Evolutionary conservation across 64 coral and sea anemone genomes (phyloP).

Genomic region (Dendrophyllia cribrosa): DNA sequence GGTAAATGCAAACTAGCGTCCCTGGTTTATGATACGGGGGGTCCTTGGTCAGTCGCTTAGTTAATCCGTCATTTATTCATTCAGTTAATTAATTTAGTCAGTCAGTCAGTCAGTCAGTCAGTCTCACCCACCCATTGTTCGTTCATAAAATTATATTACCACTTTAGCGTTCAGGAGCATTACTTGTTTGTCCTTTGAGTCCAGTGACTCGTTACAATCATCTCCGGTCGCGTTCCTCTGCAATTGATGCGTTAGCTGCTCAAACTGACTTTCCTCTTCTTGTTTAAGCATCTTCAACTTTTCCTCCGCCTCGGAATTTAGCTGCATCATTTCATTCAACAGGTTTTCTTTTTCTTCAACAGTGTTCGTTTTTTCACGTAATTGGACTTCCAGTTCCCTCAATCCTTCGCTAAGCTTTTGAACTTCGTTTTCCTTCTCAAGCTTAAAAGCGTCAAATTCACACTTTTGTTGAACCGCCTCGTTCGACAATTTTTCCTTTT

Average conservation of each 20-base stretch:
- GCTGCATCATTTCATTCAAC: neutral
- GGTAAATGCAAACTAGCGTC: too few species aligned
- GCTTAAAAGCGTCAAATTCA: neutral
- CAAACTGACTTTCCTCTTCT: neutral
- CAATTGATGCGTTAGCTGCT: neutral
- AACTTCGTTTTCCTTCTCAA: neutral
- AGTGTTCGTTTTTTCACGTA: neutral
- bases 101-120: neutral
- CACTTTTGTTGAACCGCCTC: neutral
- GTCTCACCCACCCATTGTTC: neutral
- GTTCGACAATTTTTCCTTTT: neutral
- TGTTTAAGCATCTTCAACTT: neutral
- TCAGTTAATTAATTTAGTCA: neutral
- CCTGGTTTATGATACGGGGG: too few species aligned
- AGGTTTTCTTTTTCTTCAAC: slow-evolving; percentile 2
- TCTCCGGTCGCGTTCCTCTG: neutral
- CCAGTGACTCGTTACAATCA: neutral
- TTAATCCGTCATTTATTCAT: too few species aligned
- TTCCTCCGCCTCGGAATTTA: neutral
- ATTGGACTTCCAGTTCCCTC: neutral
- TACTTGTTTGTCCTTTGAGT: slow-evolving; percentile 6
- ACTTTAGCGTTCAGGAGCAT: neutral
- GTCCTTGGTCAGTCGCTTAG: too few species aligned
- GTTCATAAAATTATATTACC: slow-evolving; percentile 7
- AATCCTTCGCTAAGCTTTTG: neutral